Evolutionary conservation across 1,140 invertebrate species (phyloP), one percentile per base, ranked within the genome.

Genomic region (Brachionus paranguensis): DNA sequence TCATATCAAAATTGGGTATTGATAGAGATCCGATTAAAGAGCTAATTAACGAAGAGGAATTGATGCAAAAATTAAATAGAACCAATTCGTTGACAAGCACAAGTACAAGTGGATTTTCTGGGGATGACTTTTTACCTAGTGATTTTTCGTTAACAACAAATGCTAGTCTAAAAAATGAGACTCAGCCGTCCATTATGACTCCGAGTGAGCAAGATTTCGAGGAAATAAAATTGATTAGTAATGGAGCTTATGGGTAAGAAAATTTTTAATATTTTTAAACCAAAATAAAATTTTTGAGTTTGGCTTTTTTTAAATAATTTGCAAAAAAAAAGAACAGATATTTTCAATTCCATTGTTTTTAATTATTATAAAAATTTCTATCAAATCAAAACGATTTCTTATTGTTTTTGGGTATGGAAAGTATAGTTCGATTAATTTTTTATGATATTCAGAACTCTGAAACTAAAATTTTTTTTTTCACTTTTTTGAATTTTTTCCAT

Each of bases 191-290:
- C 11, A 20, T 72, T n/a, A 41, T 72, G 17, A 2, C 68, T n/a
- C 96, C 96, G 6, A 92, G 91, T 81, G 96, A 99, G 91, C 93
- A 93, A 86, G 98, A 99, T 91, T 99, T 98, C 91, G 96, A 99
- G 87, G 93, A 95, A 85, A 93, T 98, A 84, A 99, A 99, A 91
- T 91, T 99, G 64, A 97, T 99, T 86, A 98, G 96, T 85, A 99
- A 99, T 91, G 98, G 92, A 41, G 92, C 92, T 81, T 92, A 92
- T 87, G 91, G 90, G 90, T 91, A 86, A 88, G 97, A 99, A 90
- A 99, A 99, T 91, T 91, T 99, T 68, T 98, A 99, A 37, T 37
- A 37, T 37, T 37, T 37, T 0, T 37, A 0, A 37, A 7, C 33
- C 33, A 37, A 37, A 37, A 37, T 37, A 37, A 7, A 37, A 37